phyloP scores from a whole-genome alignment of 2,888 invertebrate genomes.

The Dexiosoma caninum region DNA sequence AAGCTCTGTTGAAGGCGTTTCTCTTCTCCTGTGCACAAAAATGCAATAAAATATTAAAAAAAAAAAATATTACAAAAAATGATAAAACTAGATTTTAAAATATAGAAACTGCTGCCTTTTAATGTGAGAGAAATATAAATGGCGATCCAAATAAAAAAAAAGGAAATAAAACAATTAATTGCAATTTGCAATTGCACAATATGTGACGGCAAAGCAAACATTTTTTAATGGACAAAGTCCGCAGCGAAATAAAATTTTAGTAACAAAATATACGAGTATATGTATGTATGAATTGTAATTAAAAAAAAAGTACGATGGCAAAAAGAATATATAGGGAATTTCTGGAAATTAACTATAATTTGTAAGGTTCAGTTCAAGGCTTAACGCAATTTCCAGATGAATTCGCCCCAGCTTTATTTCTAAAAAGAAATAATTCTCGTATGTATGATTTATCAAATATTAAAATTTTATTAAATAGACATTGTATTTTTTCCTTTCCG shows the following conservation, averaged over 20 bases:
- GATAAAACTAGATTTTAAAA: constrained; percentile 26
- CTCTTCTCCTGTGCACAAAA: constrained; percentile 16
- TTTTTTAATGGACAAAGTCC: constrained; percentile 34
- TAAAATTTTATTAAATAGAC: no score
- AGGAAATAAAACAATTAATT: constrained; percentile 53
- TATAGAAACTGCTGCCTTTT: constrained; percentile 29
- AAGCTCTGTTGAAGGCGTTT: constrained; percentile 35
- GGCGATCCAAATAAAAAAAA: constrained; percentile 26
- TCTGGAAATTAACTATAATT: no score
- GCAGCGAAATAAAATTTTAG: constrained; percentile 28
- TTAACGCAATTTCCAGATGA: no score
- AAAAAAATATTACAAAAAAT: constrained; percentile 27
- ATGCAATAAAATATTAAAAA: constrained; percentile 51
- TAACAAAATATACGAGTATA: no score
- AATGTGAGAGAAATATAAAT: constrained; percentile 6
- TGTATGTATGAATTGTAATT: no score
- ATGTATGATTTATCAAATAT: no score
- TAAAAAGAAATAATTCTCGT: no score
- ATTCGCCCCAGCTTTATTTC: no score
- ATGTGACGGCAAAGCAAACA: neutral
- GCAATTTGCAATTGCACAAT: constrained; percentile 30
- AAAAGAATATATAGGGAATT: no score
- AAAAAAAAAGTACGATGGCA: no score
- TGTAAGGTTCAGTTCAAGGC: no score
- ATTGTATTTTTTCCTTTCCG: no score